Percentiles rank a stretch among this genome's conserved stretches.
Conservation (phyloP, 2,888 invertebrate species). For the Euplagia quadripunctaria region DNA sequence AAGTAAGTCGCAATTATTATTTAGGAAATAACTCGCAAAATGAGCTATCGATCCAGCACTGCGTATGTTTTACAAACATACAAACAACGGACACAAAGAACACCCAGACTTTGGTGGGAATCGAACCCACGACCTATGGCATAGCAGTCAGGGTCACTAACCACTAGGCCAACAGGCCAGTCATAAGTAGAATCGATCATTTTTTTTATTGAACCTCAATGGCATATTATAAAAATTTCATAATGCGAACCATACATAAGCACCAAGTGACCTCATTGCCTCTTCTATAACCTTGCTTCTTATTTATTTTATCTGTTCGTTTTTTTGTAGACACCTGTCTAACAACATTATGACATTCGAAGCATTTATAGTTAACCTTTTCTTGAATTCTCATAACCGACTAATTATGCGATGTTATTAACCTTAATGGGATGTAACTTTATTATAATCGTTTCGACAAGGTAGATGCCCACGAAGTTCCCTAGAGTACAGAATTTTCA, state of each 20-base stretch:
- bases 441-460: constrained; percentile 1
- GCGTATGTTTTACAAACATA: no score
- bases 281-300: background rate
- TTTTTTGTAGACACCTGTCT: constrained; percentile 2
- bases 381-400: background rate
- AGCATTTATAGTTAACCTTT: constrained; percentile 1
- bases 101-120: no score
- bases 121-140: no score
- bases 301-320: background rate
- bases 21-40: no score
- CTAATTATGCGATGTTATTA: background rate
- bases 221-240: constrained; percentile 43
- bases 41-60: no score
- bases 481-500: background rate
- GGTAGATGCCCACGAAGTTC: background rate
- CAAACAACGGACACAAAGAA: no score
- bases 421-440: background rate
- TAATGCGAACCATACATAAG: constrained; percentile 28
- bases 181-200: no score
- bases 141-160: no score
- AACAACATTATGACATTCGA: constrained; percentile 1
- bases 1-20: no score
- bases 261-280: constrained; percentile 22
- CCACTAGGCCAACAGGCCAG: no score
- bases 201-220: constrained; percentile 22